These are phyloP conservation scores for Micoletzkya japonica DNA, from an alignment of 2,888 invertebrate species.

Conservation along the genomic window DNA sequence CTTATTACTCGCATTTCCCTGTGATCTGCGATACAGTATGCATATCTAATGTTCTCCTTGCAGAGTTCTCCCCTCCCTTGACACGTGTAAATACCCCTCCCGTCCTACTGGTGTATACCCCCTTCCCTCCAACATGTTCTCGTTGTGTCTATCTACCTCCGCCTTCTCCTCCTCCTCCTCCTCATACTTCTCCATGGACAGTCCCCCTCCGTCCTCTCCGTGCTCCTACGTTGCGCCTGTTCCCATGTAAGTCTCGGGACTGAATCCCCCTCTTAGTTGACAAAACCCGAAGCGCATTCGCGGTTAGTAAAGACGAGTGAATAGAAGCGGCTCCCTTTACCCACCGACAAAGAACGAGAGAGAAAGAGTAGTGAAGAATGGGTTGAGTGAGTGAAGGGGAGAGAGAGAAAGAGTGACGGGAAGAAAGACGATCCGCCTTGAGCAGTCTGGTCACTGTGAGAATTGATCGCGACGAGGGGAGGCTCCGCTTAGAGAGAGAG, in stretches of 20 bases:
- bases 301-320: background rate
- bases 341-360: background rate
- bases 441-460: constrained; percentile 12
- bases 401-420: background rate
- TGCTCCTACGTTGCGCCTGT: no score
- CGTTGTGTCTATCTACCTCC: constrained; percentile 26
- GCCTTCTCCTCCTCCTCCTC: constrained; percentile 16
- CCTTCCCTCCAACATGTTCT: no score
- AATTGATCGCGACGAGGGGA: no score
- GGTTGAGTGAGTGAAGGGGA: background rate
- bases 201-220: no score
- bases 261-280: background rate
- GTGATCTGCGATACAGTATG: background rate
- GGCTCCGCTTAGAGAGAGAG: no score
- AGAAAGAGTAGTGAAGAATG: background rate
- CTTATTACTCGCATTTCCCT: background rate
- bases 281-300: background rate
- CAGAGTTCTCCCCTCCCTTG: background rate
- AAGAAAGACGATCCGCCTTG: constrained; percentile 20
- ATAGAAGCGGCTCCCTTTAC: background rate
- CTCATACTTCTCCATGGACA: constrained; percentile 15
- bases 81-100: constrained; percentile 20
- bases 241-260: constrained; percentile 14
- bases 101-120: no score
- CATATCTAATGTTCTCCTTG: background rate